Evolutionary conservation across 2,888 invertebrate species (phyloP), one percentile per base, ranked within the genome.

Genomic region (Cosmorhoe ocellata): DNA sequence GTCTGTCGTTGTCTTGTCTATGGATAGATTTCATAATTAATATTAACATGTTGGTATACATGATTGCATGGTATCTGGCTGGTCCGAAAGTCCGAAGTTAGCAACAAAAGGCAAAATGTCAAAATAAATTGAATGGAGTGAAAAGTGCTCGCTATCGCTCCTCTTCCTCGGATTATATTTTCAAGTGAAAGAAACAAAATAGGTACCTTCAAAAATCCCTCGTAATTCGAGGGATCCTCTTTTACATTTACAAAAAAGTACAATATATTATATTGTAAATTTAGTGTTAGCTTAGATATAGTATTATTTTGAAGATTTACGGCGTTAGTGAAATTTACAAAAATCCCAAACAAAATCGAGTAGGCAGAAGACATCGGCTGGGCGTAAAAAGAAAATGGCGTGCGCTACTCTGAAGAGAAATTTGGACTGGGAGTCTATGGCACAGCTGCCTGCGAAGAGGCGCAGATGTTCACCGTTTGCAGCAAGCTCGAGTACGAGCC

Each of bases 391-490:
- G 86, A 93, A 93, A 92, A 99, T 99, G 98, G 98, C 98, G 93
- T 98, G 98, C 93, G 98, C 98, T 91, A 98, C 98, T 76, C 92
- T 98, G 66, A 98, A 98, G 92, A 94, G 98, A 86, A 95, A 95
- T 81, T 92, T 97, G 79, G 98, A 98, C 85, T 98, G 98, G 94
- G 98, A 98, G 91, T 95, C 97, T 63, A 94, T 97, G 86, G 95
- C 95, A 79, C 95, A 95, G 76, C 91, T 96, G 74, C 96, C 97
- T 52, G 94, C 95, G 24, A 98, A 98, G 89, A 92, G 98, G 78
- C 93, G 98, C 85, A 94, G 98, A 91, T 98, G 97, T 90, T 94
- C 95, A 74, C 97, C 97, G 52, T 95, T 97, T 91, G 95, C 96
- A 72, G 92, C 93, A 63, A 83, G 82, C 59, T 79, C 88, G 14